These are phyloP conservation scores for Molorchus minor DNA, from an alignment of 2,888 invertebrate species.

Conservation along the genomic window DNA sequence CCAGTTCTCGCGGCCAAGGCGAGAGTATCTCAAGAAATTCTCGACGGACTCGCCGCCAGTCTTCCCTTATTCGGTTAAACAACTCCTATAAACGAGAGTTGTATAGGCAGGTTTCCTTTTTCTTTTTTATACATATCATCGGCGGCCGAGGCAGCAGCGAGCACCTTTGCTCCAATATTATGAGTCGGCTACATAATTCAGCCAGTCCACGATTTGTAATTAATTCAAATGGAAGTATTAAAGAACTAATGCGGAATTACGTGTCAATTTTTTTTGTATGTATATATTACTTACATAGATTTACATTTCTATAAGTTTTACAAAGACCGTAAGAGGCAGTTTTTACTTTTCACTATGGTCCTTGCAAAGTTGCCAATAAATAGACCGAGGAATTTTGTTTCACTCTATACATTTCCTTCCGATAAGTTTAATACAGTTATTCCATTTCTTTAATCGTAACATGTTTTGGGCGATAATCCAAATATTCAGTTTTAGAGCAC, in stretches of 20 bases:
- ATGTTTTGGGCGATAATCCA: too few relatives aligned
- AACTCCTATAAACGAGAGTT: slow-evolving; percentile 48
- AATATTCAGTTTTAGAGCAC: too few relatives aligned
- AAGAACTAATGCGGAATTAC: background rate
- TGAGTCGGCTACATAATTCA: slow-evolving; percentile 42
- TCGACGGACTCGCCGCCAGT: slow-evolving; percentile 44
- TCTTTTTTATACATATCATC: slow-evolving; percentile 1
- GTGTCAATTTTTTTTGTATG: background rate
- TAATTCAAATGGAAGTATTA: slow-evolving; percentile 13
- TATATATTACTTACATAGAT: background rate
- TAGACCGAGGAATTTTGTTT: too few relatives aligned
- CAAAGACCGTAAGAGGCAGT: too few relatives aligned
- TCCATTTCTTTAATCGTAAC: too few relatives aligned
- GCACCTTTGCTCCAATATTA: slow-evolving; percentile 40
- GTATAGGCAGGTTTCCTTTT: slow-evolving; percentile 39
- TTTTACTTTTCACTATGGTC: too few relatives aligned
- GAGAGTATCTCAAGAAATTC: slow-evolving; percentile 48
- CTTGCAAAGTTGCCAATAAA: too few relatives aligned
- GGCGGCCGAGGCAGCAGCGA: slow-evolving; percentile 10
- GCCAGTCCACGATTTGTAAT: slow-evolving; percentile 36
- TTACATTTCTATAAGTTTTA: too few relatives aligned
- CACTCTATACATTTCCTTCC: too few relatives aligned
- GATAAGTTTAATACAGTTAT: too few relatives aligned
- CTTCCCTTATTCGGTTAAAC: slow-evolving; percentile 50
- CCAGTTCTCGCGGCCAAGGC: slow-evolving; percentile 51